Evolutionary conservation across 2,113 vertebrate genomes (phyloP).

Genomic region (Ellobius talpinus): DNA sequence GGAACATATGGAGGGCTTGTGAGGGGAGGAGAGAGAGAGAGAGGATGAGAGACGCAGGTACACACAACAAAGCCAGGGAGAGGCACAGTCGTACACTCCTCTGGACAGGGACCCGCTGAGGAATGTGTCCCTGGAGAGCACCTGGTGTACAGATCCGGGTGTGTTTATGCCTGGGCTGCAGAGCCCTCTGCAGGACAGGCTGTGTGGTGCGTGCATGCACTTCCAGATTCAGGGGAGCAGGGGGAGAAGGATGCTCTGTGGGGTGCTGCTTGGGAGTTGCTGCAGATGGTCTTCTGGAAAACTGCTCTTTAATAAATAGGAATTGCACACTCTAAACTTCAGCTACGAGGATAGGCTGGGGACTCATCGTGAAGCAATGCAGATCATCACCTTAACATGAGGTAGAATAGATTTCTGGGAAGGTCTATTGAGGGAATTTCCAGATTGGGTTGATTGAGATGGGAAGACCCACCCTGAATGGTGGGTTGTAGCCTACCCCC

Average conservation of each 20-base stretch:
- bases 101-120: rapidly evolving
- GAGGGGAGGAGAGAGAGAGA: not conserved
- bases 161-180: too few relatives aligned
- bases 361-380: too few relatives aligned
- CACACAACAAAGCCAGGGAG: not conserved
- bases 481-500: too few relatives aligned
- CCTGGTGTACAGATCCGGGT: too few relatives aligned
- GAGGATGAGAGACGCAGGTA: not conserved
- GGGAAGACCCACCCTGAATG: not conserved
- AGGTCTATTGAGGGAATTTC: not conserved
- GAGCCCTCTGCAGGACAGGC: not conserved
- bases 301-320: not conserved
- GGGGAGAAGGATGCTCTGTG: not conserved
- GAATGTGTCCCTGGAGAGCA: not conserved
- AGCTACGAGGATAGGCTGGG: not conserved
- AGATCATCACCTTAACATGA: not conserved
- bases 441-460: not conserved
- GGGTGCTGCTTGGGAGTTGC: not conserved
- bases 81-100: not conserved
- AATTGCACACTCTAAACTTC: not conserved
- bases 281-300: not conserved
- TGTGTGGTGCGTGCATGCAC: not conserved
- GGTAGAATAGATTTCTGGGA: not conserved
- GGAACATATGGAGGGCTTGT: not conserved
- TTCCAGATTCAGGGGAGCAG: not conserved